phyloP scores from a whole-genome alignment of 2,888 invertebrate genomes.

The Operophtera brumata region DNA sequence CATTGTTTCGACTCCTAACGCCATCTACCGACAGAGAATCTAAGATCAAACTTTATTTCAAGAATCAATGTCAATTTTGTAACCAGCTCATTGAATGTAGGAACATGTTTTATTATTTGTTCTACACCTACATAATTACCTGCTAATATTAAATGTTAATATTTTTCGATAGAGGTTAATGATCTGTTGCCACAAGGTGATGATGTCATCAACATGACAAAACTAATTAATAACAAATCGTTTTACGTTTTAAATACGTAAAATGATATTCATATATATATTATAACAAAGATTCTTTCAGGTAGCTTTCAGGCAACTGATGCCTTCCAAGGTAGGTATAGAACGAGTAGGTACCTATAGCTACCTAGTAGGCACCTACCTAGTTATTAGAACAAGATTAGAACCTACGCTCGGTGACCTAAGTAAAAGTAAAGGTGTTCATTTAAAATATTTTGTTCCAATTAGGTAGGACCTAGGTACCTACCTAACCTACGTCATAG shows the following conservation, averaged over 20 bases:
- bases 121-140: conserved; percentile 5
- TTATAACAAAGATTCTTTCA: too few species aligned
- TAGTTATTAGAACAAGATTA: too few species aligned
- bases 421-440: too few species aligned
- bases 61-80: not conserved
- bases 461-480: not conserved
- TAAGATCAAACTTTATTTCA: not conserved
- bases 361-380: too few species aligned
- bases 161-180: conserved; percentile 44
- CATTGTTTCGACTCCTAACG: conserved; percentile 16
- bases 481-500: not conserved
- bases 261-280: too few species aligned
- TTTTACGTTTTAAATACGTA: too few species aligned
- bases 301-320: too few species aligned
- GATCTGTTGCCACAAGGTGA: conserved; percentile 41
- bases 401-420: too few species aligned
- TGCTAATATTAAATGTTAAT: conserved; percentile 21
- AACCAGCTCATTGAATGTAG: not conserved
- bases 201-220: conserved; percentile 41
- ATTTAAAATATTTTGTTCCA: too few species aligned
- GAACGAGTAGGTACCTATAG: too few species aligned
- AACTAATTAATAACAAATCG: conserved; percentile 1
- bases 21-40: conserved; percentile 26
- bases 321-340: too few species aligned
- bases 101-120: conserved; percentile 1